Evolutionary conservation across 2,797 vertebrate species (phyloP), one percentile per base, ranked within the genome.

Genomic region (Danio choprae): DNA sequence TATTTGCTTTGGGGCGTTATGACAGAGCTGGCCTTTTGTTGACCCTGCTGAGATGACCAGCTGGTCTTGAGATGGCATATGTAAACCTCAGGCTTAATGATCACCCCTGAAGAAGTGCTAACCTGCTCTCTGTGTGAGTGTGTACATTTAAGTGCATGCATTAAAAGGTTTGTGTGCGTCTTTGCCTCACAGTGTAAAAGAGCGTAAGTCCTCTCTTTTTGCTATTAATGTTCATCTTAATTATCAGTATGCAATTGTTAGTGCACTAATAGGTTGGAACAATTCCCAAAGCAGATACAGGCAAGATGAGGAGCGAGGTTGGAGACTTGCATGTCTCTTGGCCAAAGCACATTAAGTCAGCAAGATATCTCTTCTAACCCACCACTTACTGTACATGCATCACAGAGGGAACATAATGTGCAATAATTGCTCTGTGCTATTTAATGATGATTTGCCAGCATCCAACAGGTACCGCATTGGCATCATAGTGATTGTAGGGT

Each of bases 11-110:
- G 51, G 64, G 22, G 22, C 18, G 0, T 48, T 53, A 59, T 65
- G 43, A 29, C 71, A 78, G 18, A 29, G 56, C 46, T 79, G 71
- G n/a, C 67, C 38, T 77, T 83, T 58, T 46, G 63, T 58, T 51
- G 38, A 63, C 75, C 67, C 68, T 68, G 70, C 80, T 81, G 53
- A 79, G 58, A 44, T 44, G 65, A 71, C 64, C 82, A 75, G 70
- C 80, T 86, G 77, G 72, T 70, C 50, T 36, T 69, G 65, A 77
- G 63, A 71, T 15, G 11, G 38, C 43, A 60, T 72, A 59, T 79
- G 43, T 69, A 65, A 74, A 59, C 10, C 5, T 12, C 53, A 76
- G 8, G 13, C 67, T 62, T 79, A 81, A 83, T 73, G 71, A 63
- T 79, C 56, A 58, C 15, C 8, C 72, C 62, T 68, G 55, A 75